Conservation (phyloP, 2,888 invertebrate genomes). For the Leptarthrus brevirostris region DNA sequence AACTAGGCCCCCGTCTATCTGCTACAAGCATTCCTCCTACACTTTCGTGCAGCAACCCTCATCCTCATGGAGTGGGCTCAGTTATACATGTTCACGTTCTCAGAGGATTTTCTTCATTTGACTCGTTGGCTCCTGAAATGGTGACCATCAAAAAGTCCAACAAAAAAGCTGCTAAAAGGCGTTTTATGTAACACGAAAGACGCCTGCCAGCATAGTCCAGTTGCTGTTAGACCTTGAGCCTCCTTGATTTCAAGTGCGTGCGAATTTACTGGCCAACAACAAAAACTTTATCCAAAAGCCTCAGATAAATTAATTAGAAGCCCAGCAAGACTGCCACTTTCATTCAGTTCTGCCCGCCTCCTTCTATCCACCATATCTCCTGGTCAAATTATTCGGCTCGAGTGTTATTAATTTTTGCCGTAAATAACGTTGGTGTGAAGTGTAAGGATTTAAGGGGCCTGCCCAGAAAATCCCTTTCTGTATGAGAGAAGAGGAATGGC, state of each 20-base stretch:
- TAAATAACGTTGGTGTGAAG: conserved; percentile 54
- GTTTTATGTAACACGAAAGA: conserved; percentile 52
- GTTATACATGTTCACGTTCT: neutral
- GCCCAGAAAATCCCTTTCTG: conserved; percentile 16
- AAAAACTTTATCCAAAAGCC: conserved; percentile 46
- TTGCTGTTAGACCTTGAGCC: neutral
- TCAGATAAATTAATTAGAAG: conserved; percentile 54
- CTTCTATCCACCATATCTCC: neutral
- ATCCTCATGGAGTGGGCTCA: neutral
- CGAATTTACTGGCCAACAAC: conserved; percentile 47
- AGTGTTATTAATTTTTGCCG: conserved; percentile 54
- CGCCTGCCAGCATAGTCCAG: conserved; percentile 39
- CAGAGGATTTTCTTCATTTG: conserved; percentile 36
- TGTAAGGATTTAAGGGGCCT: conserved; percentile 34
- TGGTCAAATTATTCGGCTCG: conserved; percentile 50
- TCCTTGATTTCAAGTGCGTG: conserved; percentile 48
- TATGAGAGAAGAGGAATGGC: neutral
- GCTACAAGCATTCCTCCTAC: conserved; percentile 41
- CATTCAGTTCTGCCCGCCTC: conserved; percentile 11
- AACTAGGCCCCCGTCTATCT: conserved; percentile 51
- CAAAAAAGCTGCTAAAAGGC: conserved; percentile 43
- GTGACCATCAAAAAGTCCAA: conserved; percentile 30
- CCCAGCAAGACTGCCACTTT: conserved; percentile 42
- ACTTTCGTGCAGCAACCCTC: neutral
- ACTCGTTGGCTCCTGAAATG: conserved; percentile 46